Base-by-base conservation (phyloP, 2,113 vertebrate species). In the Amphiprion ocellaris region DNA sequence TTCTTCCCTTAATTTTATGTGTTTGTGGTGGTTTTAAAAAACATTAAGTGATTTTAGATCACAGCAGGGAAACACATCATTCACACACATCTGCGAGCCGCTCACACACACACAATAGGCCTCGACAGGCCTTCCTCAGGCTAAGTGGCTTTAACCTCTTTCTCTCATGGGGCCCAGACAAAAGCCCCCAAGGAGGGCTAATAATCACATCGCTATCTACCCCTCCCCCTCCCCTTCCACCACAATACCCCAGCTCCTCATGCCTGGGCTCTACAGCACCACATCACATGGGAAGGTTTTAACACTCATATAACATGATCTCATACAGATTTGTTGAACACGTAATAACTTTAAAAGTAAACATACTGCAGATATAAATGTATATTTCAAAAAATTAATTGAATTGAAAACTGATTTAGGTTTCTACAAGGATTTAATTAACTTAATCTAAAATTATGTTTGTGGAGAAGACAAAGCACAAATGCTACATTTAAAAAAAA, bases 131-230 rank as follows among this genome's bases (percentile, higher is more conserved):
- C 74, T 78, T 87, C 92, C 90, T 74, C 67, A 80, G 93, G 94
- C 93, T 93, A 94, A 94, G 93, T 94, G 92, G 90, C 90, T 65
- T 94, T 94, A 93, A 94, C 93, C 93, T 92, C 81, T 63, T 90
- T 90, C 70, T 82, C 93, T 94, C 93, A 72, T 85, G 93, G 92
- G 93, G 60, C 90, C 80, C 82, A 92, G 92, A 93, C 93, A 92
- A 93, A 93, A 92, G 89, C 84, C 92, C 91, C 94, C 67, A 69
- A 93, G 93, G 93, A 94, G 82, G 39, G 76, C 90, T 92, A 85
- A 92, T 94, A 93, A 94, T 94, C 93, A 94, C 83, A 89, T 71
- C 74, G 69, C 82, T 44, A 49, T 76, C 78, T 19, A 17, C 85
- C 77, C 82, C 12, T 59, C 71, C 76, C 84, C 67, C 33, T 64